Evolutionary conservation across 2,888 invertebrate genomes (phyloP), one percentile per base, ranked within the genome.

Genomic region (Yponomeuta evonymella): DNA sequence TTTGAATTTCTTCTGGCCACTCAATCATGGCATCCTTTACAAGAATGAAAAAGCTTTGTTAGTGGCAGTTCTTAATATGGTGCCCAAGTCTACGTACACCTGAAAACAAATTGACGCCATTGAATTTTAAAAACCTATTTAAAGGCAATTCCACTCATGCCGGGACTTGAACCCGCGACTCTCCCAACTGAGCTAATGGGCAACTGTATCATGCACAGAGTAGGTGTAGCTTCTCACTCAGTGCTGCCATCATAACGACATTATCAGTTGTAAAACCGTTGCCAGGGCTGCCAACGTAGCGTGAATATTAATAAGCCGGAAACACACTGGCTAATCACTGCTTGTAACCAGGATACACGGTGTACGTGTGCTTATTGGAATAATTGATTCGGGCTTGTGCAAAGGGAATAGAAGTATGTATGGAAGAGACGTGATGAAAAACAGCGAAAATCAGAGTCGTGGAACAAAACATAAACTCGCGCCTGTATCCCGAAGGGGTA

Each of bases 191-290:
- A 23, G 23, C 23, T 23, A 23, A 23, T 23, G 23, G 23, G 23
- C 23, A 23, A 23, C 23, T 23, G 23, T 23, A 23, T 1, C 33
- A 5, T 33, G 33, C 33, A 33, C 33, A 51, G 11, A 5, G 10
- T 51, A 10, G 10, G 51, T 51, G 51, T 15, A 58, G 8, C 6
- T 5, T 2, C 51, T 15, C 51, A 58, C 65, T 48, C 67, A 67
- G 23, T 48, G 43, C 48, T 67, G 67, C 67, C 67, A 67, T 43
- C 67, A 67, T 43, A 67, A 67, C 67, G 36, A n/a, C 67, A 67
- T 67, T 67, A 43, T 67, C 67, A 67, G 67, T 67, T 67, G 48
- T 67, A 67, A 67, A 67, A 67, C 43, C 67, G 48, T 23, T 36
- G 48, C 33, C 67, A 67, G 67, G 36, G 67, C 43, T 43, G 67